Percentiles rank a stretch among this genome's conserved stretches.
Conservation (phyloP, 2,888 invertebrate species). For the Girardia tigrina region DNA sequence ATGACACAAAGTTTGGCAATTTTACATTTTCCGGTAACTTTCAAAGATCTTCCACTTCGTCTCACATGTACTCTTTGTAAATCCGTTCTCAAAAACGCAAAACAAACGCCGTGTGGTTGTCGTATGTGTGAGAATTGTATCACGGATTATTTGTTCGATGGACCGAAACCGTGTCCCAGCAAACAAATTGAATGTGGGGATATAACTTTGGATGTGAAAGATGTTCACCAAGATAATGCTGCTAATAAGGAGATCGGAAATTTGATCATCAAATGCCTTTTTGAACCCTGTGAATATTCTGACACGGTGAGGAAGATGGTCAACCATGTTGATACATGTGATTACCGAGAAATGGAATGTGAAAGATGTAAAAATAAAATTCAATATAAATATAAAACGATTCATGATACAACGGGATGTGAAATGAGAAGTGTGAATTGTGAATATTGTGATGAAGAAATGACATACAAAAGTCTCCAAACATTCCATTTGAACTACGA, state of each 20-base stretch:
- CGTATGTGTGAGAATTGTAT: background rate
- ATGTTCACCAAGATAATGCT: background rate
- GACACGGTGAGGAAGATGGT: background rate
- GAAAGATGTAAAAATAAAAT: background rate
- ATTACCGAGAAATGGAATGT: background rate
- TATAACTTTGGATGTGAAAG: too few relatives aligned
- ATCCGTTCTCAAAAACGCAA: background rate
- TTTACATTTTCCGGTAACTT: too few relatives aligned
- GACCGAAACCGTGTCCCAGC: background rate
- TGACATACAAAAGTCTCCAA: background rate
- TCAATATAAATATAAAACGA: background rate
- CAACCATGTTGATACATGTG: background rate
- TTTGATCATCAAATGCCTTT: background rate
- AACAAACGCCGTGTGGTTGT: background rate
- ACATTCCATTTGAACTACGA: background rate
- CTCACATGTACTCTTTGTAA: background rate
- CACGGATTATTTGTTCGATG: background rate
- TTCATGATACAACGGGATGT: background rate
- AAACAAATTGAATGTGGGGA: too few relatives aligned
- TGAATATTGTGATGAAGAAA: background rate
- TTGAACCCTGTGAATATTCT: background rate
- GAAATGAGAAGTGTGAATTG: slow-evolving; percentile 1
- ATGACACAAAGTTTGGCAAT: too few relatives aligned
- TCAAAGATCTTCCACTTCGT: too few relatives aligned
- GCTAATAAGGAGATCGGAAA: background rate